A percentile compares a stretch with the other conserved stretches of the same genome.
phyloP scores from a whole-genome alignment of 92 coral and sea anemone genomes.

The Actinernus sp. region DNA sequence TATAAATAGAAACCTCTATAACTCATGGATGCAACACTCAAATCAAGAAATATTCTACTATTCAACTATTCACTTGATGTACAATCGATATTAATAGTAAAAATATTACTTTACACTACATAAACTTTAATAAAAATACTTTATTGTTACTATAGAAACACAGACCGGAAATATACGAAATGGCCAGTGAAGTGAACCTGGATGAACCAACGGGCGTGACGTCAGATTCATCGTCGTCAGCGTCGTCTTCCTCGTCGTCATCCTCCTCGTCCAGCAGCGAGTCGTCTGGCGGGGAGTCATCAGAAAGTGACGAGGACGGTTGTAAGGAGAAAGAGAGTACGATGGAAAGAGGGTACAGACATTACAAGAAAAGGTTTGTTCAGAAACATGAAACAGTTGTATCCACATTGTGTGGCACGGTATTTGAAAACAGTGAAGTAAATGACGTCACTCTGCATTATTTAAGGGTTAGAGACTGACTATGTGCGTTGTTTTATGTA shows the following conservation, averaged over 20 bases:
- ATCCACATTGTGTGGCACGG: no score
- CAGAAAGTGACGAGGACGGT: slow-evolving; percentile 74
- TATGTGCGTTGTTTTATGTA: no score
- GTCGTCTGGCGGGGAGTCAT: slow-evolving; percentile 66
- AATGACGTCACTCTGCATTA: no score
- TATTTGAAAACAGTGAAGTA: no score
- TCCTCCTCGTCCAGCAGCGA: slow-evolving; percentile 73
- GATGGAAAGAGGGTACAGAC: slow-evolving; percentile 23
- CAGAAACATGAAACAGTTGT: background rate
- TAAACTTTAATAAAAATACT: no score
- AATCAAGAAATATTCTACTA: no score
- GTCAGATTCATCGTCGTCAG: slow-evolving; percentile 95
- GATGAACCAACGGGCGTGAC: slow-evolving; percentile 93
- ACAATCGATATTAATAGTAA: no score
- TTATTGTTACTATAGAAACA: slow-evolving; percentile 61
- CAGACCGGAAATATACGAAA: slow-evolving; percentile 86
- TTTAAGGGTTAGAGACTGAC: no score
- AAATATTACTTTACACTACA: no score
- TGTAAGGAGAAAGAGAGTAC: slow-evolving; percentile 71
- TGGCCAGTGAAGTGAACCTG: slow-evolving; percentile 77
- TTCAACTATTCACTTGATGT: no score
- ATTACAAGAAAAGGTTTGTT: slow-evolving; percentile 18
- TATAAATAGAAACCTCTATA: no score
- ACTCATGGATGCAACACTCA: no score
- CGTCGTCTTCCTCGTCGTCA: slow-evolving; percentile 87